These are phyloP conservation scores for Ascaphus truei DNA, from an alignment of 2,113 vertebrate species.

Conservation along the genomic window DNA sequence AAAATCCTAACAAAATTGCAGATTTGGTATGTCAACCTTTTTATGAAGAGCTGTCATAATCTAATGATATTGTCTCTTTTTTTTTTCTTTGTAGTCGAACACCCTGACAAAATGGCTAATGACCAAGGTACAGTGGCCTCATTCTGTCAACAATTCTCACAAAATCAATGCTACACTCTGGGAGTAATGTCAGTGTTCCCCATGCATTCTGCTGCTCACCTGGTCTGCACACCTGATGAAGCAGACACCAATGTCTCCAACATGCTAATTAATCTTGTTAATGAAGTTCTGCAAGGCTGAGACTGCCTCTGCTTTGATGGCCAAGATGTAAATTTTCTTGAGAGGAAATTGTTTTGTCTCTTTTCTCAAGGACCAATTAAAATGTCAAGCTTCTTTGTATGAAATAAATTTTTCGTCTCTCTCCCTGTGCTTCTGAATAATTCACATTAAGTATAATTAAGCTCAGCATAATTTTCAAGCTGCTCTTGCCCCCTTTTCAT, in stretches of 20 bases:
- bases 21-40: constrained; percentile 19
- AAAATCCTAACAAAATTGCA: constrained; percentile 8
- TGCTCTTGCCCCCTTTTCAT: constrained; percentile 41
- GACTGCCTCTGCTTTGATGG: constrained; percentile 48
- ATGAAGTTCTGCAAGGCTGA: constrained; percentile 62
- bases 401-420: constrained; percentile 60
- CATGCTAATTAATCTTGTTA: constrained; percentile 62
- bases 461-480: constrained; percentile 57
- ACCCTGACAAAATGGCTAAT: constrained; percentile 96
- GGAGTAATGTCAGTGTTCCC: constrained; percentile 15
- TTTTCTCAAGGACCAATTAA: constrained; percentile 69
- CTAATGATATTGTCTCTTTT: constrained; percentile 51
- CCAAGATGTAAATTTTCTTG: constrained; percentile 63
- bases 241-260: not conserved
- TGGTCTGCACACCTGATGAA: constrained; percentile 52
- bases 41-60: constrained; percentile 27
- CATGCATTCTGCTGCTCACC: constrained; percentile 43
- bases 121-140: constrained; percentile 80
- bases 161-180: constrained; percentile 10
- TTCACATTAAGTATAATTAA: constrained; percentile 69
- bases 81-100: constrained; percentile 71
- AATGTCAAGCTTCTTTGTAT: constrained; percentile 65
- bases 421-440: constrained; percentile 62
- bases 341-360: constrained; percentile 73
- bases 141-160: constrained; percentile 25